Evolutionary conservation across 2,797 vertebrate species (phyloP).

Genomic region (Acestrorhynchus altus): DNA sequence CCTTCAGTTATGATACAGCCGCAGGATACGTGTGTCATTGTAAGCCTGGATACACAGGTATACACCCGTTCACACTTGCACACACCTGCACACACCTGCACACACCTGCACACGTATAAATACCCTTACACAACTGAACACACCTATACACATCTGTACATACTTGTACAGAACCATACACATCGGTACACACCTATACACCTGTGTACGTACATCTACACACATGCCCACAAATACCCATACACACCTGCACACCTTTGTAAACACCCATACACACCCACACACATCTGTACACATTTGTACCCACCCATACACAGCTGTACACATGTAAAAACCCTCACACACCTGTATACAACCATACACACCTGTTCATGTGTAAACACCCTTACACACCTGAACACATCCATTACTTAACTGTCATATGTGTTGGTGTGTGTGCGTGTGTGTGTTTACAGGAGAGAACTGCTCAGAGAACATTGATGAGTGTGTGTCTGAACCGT

Average conservation of each 20-base stretch:
- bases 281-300: not conserved
- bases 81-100: too few relatives aligned
- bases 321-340: too few relatives aligned
- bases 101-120: constrained; percentile 84
- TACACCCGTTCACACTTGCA: not conserved
- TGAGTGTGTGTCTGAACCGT: constrained; percentile 88
- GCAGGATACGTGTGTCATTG: constrained; percentile 89
- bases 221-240: too few relatives aligned
- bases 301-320: too few relatives aligned
- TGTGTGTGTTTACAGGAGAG: constrained; percentile 75
- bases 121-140: not conserved
- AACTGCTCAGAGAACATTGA: constrained; percentile 86
- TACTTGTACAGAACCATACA: too few relatives aligned
- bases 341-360: constrained; percentile 87
- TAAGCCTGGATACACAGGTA: constrained; percentile 87
- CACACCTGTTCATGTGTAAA: not conserved
- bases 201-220: not conserved
- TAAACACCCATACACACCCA: too few relatives aligned
- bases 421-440: not conserved
- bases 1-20: constrained; percentile 82
- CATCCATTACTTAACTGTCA: too few relatives aligned
- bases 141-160: too few relatives aligned
- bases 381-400: too few relatives aligned
- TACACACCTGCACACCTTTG: constrained; percentile 51
- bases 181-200: constrained; percentile 86